A percentile compares a stretch with the other conserved stretches of the same genome.
phyloP scores from a whole-genome alignment of 2,113 vertebrate species.

The Hemiscyllium ocellatum region DNA sequence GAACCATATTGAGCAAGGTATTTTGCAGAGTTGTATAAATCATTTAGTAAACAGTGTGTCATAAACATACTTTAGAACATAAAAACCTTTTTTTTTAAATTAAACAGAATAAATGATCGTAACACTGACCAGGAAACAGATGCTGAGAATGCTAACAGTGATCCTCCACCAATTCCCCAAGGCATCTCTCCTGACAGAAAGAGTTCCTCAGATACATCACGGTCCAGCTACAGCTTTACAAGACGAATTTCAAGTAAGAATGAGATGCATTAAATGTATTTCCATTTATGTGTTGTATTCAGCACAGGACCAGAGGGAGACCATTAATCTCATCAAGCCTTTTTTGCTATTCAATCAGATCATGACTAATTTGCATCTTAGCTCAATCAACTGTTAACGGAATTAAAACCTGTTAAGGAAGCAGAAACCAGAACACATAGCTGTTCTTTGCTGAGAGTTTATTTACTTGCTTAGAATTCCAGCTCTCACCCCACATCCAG shows the following conservation, averaged over 20 bases:
- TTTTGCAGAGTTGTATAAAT: neutral
- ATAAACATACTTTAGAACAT: too few relatives aligned
- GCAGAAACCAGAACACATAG: too few relatives aligned
- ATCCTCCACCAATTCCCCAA: constrained; percentile 57
- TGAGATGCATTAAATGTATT: neutral
- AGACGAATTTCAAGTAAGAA: constrained; percentile 71
- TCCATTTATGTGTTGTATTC: neutral
- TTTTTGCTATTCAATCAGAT: neutral
- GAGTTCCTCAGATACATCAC: constrained; percentile 64
- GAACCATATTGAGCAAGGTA: neutral
- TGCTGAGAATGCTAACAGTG: constrained; percentile 55
- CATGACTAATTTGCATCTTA: neutral
- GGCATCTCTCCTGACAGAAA: constrained; percentile 59
- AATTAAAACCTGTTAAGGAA: too few relatives aligned
- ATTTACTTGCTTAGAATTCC: too few relatives aligned
- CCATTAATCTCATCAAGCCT: neutral
- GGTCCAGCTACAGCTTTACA: constrained; percentile 69
- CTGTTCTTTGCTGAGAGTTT: too few relatives aligned
- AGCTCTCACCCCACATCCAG: too few relatives aligned
- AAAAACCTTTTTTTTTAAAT: neutral
- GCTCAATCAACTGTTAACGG: neutral
- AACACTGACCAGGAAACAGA: constrained; percentile 65
- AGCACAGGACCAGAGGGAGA: neutral
- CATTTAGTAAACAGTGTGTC: neutral
- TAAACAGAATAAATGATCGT: constrained; percentile 63